Conservation (phyloP, 2,888 invertebrate species). For the Nasonovia ribisnigri region DNA sequence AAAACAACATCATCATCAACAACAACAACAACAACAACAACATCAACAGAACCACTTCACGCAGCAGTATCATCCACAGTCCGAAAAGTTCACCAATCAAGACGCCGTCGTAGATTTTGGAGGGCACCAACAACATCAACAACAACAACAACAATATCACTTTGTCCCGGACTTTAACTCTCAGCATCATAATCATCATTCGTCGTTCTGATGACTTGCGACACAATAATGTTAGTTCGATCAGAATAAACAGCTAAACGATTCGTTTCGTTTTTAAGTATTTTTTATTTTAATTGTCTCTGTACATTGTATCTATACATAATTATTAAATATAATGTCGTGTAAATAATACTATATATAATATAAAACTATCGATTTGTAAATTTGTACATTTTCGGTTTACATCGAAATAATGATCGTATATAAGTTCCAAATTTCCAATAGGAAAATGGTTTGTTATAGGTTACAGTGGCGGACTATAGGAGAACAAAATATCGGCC, state of each 20-base stretch:
- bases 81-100: constrained; percentile 35
- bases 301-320: too few species aligned
- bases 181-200: not conserved
- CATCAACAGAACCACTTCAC: not conserved
- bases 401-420: not conserved
- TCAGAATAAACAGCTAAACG: not conserved
- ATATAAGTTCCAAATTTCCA: not conserved
- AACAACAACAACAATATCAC: constrained; percentile 13
- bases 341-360: not conserved
- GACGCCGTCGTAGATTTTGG: constrained; percentile 29
- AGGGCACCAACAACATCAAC: not conserved
- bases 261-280: not conserved
- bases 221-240: not conserved
- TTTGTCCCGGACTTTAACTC: not conserved
- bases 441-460: too few species aligned
- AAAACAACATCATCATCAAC: not conserved
- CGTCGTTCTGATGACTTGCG: not conserved
- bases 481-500: too few species aligned
- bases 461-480: too few species aligned
- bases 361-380: not conserved
- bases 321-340: not conserved
- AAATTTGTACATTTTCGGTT: not conserved
- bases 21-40: not conserved
- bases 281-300: not conserved
- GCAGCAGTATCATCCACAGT: not conserved